Base-by-base conservation (phyloP, 1,140 invertebrate genomes). In the Leptinotarsa defecta region DNA sequence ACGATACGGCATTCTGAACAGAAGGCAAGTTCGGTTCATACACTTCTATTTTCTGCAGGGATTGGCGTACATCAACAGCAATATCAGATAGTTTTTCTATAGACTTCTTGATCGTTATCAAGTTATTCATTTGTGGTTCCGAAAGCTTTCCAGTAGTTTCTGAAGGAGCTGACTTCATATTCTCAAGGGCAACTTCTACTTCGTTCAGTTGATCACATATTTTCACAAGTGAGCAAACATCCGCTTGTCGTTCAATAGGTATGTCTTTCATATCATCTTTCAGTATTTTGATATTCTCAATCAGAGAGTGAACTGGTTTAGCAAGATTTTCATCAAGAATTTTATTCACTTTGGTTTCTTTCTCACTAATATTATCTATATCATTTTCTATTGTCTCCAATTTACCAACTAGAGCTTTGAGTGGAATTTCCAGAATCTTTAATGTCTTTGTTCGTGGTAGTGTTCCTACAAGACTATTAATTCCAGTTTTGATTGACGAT, bases 71-170 rank as follows among this genome's bases (percentile, higher is more conserved):
- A 15, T 77, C 68, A 48, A 80, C 70, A 17, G 76, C n/a, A 61
- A 78, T n/a, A 34, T 52, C 48, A 43, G 73, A 75, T 20, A 79
- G 68, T 20, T 67, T 48, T 48, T 79, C 24, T 13, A 79, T 43
- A 49, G 76, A 62, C 20, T 77, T 74, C 22, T 70, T 70, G 6
- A 77, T 49, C 48, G 15, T 34, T 73, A 19, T n/a, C 8, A 74
- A 20, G 5, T 62, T 69, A 24, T 69, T n/a, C 1, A 19, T 6
- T 57, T 15, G 52, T 17, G n/a, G 52, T 15, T 57, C 13, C 52
- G 52, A 17, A 17, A 57, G 4, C 15, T 57, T 17, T 2, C n/a
- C 52, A 17, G 52, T 57, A 17, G 15, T 19, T 57, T n/a, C 17
- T 17, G 4, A 15, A 6, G 52, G 17, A 57, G 17, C 13, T 17